Base-by-base conservation (phyloP, 2,888 invertebrate species). In the Schrankia costaestrigalis region DNA sequence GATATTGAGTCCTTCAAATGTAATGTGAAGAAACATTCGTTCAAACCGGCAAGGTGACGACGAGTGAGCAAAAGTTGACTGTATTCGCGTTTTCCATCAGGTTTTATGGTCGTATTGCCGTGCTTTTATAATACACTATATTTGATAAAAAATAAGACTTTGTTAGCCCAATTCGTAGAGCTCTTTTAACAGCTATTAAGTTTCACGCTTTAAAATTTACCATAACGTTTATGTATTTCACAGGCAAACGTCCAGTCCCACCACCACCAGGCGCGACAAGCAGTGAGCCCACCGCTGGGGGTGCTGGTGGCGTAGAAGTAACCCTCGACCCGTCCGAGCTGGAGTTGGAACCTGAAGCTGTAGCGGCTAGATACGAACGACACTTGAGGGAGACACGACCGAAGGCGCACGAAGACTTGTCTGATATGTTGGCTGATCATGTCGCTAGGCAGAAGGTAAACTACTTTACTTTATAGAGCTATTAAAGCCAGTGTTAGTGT, bases 401-500 rank as follows among this genome's bases (percentile, higher is more conserved):
- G 31, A 93, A 94, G 65, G 88, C 95, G 33, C 93, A 94, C 63
- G 99, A 99, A 85, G 99, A 99, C 89, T 90, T 99, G 24, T 97
- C 97, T 12, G 99, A 99, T 76, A 98, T 99, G 98, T 91, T 99
- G 65, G 98, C 98, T 3, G 99, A 99, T 78, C 99, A 99, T 75
- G 97, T 97, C 23, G 97, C 98, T 9, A 92, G 97, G 54, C 98
- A 98, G 76, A 98, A 97, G 92, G 95, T 95, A 64, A 8, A 25
- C 13, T 24, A 11, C 24, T 12, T 1, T 1, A 2, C 6, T 18
- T 8, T n/a, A 18, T 7, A 5, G 3, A n/a, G n/a, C n/a, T n/a
- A n/a, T n/a, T n/a, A n/a, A n/a, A n/a, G n/a, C n/a, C n/a, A n/a
- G n/a, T n/a, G n/a, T n/a, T n/a, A n/a, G n/a, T n/a, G n/a, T n/a